Evolutionary conservation across 2,888 invertebrate genomes (phyloP).

Genomic region (Erynnis tages): DNA sequence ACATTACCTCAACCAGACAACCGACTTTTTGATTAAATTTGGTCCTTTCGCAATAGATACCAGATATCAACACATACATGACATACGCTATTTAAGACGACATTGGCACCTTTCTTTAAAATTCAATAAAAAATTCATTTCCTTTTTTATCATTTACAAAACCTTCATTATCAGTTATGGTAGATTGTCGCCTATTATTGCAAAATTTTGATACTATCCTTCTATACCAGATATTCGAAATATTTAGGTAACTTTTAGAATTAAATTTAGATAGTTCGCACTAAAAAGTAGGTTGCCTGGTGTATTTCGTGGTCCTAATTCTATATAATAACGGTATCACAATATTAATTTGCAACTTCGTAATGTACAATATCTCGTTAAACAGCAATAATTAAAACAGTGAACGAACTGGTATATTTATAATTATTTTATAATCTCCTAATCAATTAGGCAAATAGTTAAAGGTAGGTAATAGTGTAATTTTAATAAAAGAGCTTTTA

Average conservation of each 20-base stretch:
- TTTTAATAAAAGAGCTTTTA: conserved; percentile 12
- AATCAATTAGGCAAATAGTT: conserved; percentile 16
- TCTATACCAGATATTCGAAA: too few relatives aligned
- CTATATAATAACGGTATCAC: conserved; percentile 29
- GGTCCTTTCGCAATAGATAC: conserved; percentile 16
- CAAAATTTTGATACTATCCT: too few relatives aligned
- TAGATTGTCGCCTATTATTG: too few relatives aligned
- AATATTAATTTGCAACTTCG: conserved; percentile 28
- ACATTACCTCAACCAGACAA: conserved; percentile 54
- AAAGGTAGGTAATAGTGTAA: not conserved
- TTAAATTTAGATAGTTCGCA: conserved; percentile 14
- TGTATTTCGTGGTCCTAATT: conserved; percentile 34
- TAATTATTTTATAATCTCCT: conserved; percentile 4
- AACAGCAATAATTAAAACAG: conserved; percentile 26
- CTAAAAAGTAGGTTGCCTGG: conserved; percentile 35
- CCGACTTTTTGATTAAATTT: conserved; percentile 37
- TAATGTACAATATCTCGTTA: conserved; percentile 23
- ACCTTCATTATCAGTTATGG: too few relatives aligned
- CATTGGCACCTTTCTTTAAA: not conserved
- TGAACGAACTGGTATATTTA: conserved; percentile 23
- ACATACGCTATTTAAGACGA: too few relatives aligned
- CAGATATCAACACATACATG: not conserved
- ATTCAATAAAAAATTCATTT: not conserved
- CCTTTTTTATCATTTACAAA: too few relatives aligned
- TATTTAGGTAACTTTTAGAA: not conserved